These are phyloP conservation scores for Caenorhabditis doughertyi DNA, from an alignment of 2,888 invertebrate species.

Conservation along the genomic window DNA sequence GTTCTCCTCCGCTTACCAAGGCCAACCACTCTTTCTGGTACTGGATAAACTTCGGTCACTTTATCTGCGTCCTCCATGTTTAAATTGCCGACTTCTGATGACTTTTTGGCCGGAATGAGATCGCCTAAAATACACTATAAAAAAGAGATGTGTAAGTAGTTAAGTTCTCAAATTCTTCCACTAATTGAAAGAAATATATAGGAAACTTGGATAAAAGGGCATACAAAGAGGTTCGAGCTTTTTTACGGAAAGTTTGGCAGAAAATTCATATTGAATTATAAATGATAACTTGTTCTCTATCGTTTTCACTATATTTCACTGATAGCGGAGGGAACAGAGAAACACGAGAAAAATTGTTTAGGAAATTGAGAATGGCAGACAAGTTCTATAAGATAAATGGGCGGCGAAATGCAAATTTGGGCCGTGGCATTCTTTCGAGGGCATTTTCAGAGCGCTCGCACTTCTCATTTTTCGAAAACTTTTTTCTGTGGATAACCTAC, in stretches of 20 bases:
- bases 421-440: neutral
- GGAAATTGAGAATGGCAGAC: constrained; percentile 15
- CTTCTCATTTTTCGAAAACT: constrained; percentile 2
- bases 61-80: constrained; percentile 51
- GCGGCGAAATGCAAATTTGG: constrained; percentile 47
- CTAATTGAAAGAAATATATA: too few species aligned
- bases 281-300: constrained; percentile 38
- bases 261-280: constrained; percentile 9
- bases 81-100: constrained; percentile 41
- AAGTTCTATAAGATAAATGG: neutral
- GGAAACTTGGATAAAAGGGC: too few species aligned
- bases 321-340: constrained; percentile 9
- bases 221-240: too few species aligned
- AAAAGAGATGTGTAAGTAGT: too few species aligned
- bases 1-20: constrained; percentile 52
- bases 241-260: neutral
- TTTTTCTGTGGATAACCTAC: constrained; percentile 2
- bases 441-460: constrained; percentile 31
- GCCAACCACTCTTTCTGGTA: constrained; percentile 56
- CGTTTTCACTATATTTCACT: neutral
- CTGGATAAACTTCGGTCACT: constrained; percentile 42
- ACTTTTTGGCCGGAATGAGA: constrained; percentile 53
- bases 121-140: constrained; percentile 37
- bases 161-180: too few species aligned
- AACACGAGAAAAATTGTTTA: constrained; percentile 5